phyloP scores from a whole-genome alignment of 2,888 invertebrate species.

The Oxystoma pomonae region DNA sequence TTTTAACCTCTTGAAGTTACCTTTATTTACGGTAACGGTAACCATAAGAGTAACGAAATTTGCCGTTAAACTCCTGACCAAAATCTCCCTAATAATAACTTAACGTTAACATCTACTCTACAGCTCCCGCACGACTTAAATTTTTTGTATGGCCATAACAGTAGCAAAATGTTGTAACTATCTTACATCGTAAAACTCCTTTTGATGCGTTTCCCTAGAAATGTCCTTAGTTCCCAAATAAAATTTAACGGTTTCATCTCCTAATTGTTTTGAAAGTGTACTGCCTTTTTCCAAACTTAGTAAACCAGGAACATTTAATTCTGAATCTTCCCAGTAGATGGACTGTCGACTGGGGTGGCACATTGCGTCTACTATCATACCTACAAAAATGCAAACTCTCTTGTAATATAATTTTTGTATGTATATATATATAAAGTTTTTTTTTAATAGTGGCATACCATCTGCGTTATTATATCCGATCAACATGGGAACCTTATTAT shows the following conservation, averaged over 20 bases:
- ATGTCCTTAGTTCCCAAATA: conserved; percentile 33
- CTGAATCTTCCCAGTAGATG: conserved; percentile 26
- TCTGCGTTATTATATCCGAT: conserved; percentile 41
- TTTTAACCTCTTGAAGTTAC: too few species aligned
- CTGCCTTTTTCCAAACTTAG: conserved; percentile 33
- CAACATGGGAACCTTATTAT: conserved; percentile 41
- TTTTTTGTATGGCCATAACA: too few species aligned
- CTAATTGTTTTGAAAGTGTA: conserved; percentile 23
- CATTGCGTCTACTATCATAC: conserved; percentile 22
- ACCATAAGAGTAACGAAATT: too few species aligned
- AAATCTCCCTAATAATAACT: too few species aligned
- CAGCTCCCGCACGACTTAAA: too few species aligned
- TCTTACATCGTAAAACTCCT: conserved; percentile 23
- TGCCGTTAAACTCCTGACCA: too few species aligned
- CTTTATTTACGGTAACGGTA: too few species aligned
- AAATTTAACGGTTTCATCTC: conserved; percentile 32
- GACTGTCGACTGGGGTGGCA: conserved; percentile 16
- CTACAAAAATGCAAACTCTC: conserved; percentile 3
- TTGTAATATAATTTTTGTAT: too few species aligned
- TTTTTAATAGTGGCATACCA: conserved; percentile 29
- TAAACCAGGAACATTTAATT: conserved; percentile 30
- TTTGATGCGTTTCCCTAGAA: conserved; percentile 17
- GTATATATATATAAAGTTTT: neutral
- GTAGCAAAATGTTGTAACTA: too few species aligned
- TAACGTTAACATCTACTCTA: too few species aligned